Conservation (phyloP, 2,888 invertebrate species). For the Odontothrips loti region DNA sequence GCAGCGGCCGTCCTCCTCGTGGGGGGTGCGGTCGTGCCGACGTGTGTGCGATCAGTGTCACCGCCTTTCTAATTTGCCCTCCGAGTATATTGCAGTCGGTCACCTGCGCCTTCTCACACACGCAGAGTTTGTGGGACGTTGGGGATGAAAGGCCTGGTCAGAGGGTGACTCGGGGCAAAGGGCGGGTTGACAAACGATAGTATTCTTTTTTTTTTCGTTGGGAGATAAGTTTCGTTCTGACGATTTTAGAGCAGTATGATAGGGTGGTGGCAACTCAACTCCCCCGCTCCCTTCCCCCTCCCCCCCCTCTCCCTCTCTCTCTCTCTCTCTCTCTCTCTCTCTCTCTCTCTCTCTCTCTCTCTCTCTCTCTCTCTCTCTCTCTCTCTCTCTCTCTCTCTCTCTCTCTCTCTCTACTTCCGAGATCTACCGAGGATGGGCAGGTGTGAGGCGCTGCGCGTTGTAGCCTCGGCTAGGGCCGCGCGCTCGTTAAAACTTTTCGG, state of each 20-base stretch:
- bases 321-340: conserved; percentile 38
- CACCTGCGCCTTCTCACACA: too few relatives aligned
- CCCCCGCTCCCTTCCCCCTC: conserved; percentile 31
- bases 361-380: conserved; percentile 38
- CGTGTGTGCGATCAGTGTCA: too few relatives aligned
- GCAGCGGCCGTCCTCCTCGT: background rate
- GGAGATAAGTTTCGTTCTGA: too few relatives aligned
- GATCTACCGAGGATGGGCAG: background rate
- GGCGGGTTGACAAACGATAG: too few relatives aligned
- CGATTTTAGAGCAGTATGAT: conserved; percentile 34
- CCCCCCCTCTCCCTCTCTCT: conserved; percentile 37
- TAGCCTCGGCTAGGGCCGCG: background rate
- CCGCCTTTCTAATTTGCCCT: too few relatives aligned
- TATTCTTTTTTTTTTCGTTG: too few relatives aligned
- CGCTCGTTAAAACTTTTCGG: conserved; percentile 24
- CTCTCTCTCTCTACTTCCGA: conserved; percentile 31
- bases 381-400: conserved; percentile 38
- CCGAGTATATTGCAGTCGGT: too few relatives aligned
- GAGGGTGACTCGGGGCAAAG: too few relatives aligned
- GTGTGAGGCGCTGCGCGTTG: background rate
- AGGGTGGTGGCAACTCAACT: too few relatives aligned
- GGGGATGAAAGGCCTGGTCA: too few relatives aligned
- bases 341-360: conserved; percentile 33
- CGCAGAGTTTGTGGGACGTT: too few relatives aligned
- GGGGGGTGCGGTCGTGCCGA: background rate